A percentile compares a stretch with the other conserved stretches of the same genome.
Conservation (phyloP, 2,888 invertebrate genomes). For the Palloptera scutellata region DNA sequence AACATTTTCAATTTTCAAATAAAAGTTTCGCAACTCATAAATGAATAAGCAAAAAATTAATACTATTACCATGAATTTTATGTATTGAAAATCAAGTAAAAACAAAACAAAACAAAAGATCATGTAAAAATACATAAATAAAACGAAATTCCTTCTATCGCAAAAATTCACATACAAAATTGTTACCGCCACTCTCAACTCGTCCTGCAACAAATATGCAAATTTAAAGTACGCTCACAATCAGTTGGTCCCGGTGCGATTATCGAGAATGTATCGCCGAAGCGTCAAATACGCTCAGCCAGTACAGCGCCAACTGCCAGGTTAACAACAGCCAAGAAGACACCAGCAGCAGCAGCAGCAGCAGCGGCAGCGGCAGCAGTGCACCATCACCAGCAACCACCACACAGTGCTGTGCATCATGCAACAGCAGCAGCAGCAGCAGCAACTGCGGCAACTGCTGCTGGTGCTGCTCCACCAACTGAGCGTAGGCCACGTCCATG, state of each 20-base stretch:
- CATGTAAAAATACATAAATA: too few relatives aligned
- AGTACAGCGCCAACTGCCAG: slow-evolving; percentile 67
- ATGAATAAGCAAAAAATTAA: slow-evolving; percentile 24
- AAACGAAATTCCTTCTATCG: slow-evolving; percentile 13
- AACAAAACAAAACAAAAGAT: slow-evolving; percentile 18
- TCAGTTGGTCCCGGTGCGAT: slow-evolving; percentile 71
- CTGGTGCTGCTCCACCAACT: slow-evolving; percentile 60
- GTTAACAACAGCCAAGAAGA: slow-evolving; percentile 72
- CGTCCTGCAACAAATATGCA: background rate
- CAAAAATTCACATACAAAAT: too few relatives aligned
- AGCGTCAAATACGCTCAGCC: slow-evolving; percentile 72
- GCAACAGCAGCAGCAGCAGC: slow-evolving; percentile 17
- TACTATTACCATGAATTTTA: too few relatives aligned
- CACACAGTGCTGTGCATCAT: too few relatives aligned
- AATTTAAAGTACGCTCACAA: slow-evolving; percentile 70
- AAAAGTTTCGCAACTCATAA: slow-evolving; percentile 18
- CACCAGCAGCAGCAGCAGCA: slow-evolving; percentile 64
- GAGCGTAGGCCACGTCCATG: slow-evolving; percentile 74
- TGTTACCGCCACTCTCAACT: too few relatives aligned
- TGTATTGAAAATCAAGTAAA: too few relatives aligned
- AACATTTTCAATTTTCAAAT: too few relatives aligned
- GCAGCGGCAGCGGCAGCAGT: slow-evolving; percentile 46
- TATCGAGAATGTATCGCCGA: slow-evolving; percentile 77
- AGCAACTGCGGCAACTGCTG: slow-evolving; percentile 46
- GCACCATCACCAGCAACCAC: too few relatives aligned